A percentile compares a stretch with the other conserved stretches of the same genome.
These are phyloP conservation scores for Thereva unica DNA, from an alignment of 2,888 invertebrate species.

Conservation along the genomic window DNA sequence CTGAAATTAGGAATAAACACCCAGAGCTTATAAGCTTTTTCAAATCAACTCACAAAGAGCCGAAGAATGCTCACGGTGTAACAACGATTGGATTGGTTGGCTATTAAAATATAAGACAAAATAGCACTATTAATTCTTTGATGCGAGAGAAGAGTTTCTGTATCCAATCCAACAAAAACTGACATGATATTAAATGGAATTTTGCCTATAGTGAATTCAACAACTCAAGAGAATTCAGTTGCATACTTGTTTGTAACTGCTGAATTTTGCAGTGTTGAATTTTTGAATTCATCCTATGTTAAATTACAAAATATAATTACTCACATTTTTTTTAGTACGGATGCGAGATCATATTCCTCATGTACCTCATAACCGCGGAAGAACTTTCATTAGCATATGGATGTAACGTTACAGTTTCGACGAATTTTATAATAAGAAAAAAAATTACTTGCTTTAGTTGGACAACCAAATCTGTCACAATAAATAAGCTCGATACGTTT, in stretches of 20 bases:
- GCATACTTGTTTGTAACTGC: too few relatives aligned
- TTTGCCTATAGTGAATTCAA: too few relatives aligned
- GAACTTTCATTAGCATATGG: slow-evolving; percentile 92
- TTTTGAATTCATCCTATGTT: too few relatives aligned
- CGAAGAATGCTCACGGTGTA: slow-evolving; percentile 60
- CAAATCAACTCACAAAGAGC: slow-evolving; percentile 63
- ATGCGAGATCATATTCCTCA: slow-evolving; percentile 93
- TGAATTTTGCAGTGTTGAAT: too few relatives aligned
- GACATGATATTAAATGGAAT: too few relatives aligned
- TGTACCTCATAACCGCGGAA: slow-evolving; percentile 75
- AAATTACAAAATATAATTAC: too few relatives aligned
- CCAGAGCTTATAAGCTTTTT: slow-evolving; percentile 74
- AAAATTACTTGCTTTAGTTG: too few relatives aligned
- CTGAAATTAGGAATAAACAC: slow-evolving; percentile 59
- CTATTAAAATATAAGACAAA: slow-evolving; percentile 99
- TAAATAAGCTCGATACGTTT: too few relatives aligned
- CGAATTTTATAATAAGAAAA: slow-evolving; percentile 17
- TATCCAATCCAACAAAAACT: slow-evolving; percentile 95
- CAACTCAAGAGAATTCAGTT: too few relatives aligned
- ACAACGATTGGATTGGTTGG: slow-evolving; percentile 93
- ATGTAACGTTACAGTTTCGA: slow-evolving; percentile 65
- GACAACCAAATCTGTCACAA: too few relatives aligned
- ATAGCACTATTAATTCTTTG: slow-evolving; percentile 95
- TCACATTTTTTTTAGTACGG: slow-evolving; percentile 47
- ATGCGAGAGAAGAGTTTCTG: slow-evolving; percentile 84